These are phyloP conservation scores for Ictalurus furcatus DNA, from an alignment of 2,113 vertebrate genomes.

Conservation along the genomic window DNA sequence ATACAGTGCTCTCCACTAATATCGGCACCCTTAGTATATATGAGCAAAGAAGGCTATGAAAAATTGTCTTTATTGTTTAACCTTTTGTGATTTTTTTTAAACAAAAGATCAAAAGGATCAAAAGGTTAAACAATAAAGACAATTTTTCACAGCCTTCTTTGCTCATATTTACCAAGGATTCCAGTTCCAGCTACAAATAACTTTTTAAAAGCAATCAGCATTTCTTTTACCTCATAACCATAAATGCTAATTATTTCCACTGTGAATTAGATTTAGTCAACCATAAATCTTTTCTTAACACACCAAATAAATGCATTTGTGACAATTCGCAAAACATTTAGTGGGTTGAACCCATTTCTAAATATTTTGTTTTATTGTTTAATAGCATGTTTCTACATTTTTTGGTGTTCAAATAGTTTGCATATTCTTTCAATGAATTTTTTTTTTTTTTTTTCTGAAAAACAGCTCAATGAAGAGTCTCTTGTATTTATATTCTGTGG, in stretches of 20 bases:
- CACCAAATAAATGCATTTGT: not conserved
- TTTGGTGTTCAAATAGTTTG: not conserved
- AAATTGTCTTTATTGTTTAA: too few relatives aligned
- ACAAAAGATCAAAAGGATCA: too few relatives aligned
- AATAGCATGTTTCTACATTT: not conserved
- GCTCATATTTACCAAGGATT: too few relatives aligned
- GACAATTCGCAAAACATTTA: not conserved
- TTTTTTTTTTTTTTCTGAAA: not conserved
- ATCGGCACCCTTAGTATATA: too few relatives aligned
- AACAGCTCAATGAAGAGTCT: not conserved
- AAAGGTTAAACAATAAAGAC: too few relatives aligned
- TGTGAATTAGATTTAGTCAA: not conserved
- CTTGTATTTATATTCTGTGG: not conserved
- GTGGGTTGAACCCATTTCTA: not conserved
- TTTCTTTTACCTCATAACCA: not conserved
- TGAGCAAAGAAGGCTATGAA: too few relatives aligned
- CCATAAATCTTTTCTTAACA: not conserved
- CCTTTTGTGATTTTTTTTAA: too few relatives aligned
- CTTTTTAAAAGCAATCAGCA: not conserved
- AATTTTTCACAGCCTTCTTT: too few relatives aligned
- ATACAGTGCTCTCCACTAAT: too few relatives aligned
- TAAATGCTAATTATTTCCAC: not conserved
- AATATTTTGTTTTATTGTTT: not conserved
- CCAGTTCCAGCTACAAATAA: not conserved
- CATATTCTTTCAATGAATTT: not conserved